Evolutionary conservation across 2,113 vertebrate species (phyloP).

Genomic region (Cinclus mexicanus): DNA sequence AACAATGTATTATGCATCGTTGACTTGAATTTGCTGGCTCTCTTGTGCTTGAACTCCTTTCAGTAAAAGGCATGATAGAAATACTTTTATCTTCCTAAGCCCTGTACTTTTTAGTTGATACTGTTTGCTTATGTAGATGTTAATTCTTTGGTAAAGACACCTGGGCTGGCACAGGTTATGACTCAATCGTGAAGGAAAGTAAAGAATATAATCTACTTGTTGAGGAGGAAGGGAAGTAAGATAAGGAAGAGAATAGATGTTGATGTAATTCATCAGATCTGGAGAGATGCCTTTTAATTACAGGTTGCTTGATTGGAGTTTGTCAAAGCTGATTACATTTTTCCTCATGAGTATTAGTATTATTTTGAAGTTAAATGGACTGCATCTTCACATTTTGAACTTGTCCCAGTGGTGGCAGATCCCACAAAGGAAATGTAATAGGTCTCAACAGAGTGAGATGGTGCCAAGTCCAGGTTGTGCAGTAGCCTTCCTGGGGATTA

Average conservation of each 20-base stretch:
- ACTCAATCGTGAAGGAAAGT: not conserved
- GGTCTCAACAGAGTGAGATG: not conserved
- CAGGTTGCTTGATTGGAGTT: not conserved
- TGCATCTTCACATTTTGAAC: not conserved
- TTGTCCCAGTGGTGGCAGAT: not conserved
- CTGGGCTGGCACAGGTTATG: not conserved
- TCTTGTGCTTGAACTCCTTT: not conserved
- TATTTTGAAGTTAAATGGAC: not conserved
- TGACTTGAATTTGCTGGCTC: not conserved
- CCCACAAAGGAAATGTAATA: not conserved
- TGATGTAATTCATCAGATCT: not conserved
- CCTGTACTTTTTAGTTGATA: not conserved
- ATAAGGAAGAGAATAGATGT: not conserved
- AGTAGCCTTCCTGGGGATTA: not conserved
- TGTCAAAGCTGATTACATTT: not conserved
- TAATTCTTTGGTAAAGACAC: not conserved
- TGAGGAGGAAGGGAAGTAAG: not conserved
- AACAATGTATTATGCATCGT: not conserved
- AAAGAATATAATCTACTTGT: not conserved
- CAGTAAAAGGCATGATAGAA: not conserved
- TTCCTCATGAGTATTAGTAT: not conserved
- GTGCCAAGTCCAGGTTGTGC: not conserved
- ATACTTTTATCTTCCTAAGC: not conserved
- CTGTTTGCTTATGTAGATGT: not conserved
- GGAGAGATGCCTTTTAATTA: constrained; percentile 26